phyloP scores from a whole-genome alignment of 2,888 invertebrate genomes.

The Apamea sordens region DNA sequence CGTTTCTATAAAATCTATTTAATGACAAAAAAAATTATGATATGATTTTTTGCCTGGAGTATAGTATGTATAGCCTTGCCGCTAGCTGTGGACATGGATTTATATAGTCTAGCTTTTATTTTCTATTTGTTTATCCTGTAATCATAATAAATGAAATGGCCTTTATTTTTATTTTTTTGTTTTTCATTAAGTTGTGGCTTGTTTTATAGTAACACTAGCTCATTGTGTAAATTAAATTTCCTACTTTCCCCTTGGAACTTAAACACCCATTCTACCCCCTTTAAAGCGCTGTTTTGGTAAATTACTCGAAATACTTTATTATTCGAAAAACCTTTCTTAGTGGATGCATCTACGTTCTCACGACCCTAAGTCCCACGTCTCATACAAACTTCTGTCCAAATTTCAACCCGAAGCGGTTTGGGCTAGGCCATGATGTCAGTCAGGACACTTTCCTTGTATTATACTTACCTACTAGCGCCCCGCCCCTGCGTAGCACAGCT shows the following conservation, averaged over 20 bases:
- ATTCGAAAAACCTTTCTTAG: neutral
- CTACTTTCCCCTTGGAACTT: neutral
- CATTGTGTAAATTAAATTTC: neutral
- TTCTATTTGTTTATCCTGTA: slow-evolving; percentile 76
- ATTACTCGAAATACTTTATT: too few species aligned
- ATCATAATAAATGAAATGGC: slow-evolving; percentile 76
- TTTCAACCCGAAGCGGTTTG: neutral
- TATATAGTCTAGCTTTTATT: slow-evolving; percentile 74
- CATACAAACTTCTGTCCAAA: neutral
- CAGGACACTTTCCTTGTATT: neutral
- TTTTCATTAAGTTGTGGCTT: neutral
- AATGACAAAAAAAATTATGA: slow-evolving; percentile 63
- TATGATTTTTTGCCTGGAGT: slow-evolving; percentile 50
- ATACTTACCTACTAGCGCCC: too few species aligned
- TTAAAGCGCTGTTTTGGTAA: neutral
- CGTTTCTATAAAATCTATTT: slow-evolving; percentile 49
- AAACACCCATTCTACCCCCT: neutral
- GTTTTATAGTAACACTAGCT: neutral
- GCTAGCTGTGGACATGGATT: slow-evolving; percentile 56
- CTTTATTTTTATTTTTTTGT: slow-evolving; percentile 59
- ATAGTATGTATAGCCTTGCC: slow-evolving; percentile 52
- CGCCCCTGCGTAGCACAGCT: too few species aligned
- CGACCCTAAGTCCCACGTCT: neutral
- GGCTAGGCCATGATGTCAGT: neutral
- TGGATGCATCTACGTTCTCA: neutral